Conservation (phyloP, 2,113 vertebrate genomes). For the Chlamydotis undulata region DNA sequence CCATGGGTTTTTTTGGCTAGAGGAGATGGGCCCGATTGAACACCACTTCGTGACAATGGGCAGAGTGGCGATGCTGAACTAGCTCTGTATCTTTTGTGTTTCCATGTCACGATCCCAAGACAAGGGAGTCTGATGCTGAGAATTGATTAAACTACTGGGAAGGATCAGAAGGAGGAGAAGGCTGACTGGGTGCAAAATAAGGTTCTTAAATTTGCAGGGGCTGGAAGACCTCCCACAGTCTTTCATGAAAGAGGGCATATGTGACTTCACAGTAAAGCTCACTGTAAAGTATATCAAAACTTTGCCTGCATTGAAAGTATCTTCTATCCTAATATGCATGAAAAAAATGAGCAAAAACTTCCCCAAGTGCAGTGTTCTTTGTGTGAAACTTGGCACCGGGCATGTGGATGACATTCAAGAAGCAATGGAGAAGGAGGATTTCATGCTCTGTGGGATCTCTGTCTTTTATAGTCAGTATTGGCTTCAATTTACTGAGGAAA, state of each 20-base stretch:
- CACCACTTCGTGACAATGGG: background rate
- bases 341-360: background rate
- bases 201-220: background rate
- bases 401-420: background rate
- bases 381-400: background rate
- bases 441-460: background rate
- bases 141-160: background rate
- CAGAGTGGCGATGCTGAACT: background rate
- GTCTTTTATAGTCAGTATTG: background rate
- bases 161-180: background rate
- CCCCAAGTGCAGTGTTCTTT: background rate
- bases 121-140: background rate
- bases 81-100: background rate
- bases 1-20: background rate
- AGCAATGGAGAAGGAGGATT: background rate
- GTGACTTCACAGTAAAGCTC: background rate
- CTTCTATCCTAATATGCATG: background rate
- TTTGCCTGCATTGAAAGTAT: background rate
- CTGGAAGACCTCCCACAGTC: background rate
- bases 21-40: background rate
- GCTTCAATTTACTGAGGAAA: slow-evolving; percentile 7
- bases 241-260: background rate
- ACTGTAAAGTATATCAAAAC: background rate
- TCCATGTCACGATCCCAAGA: background rate
- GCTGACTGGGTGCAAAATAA: background rate